Conservation (phyloP, 2,888 invertebrate species). For the Tortrix viridana region DNA sequence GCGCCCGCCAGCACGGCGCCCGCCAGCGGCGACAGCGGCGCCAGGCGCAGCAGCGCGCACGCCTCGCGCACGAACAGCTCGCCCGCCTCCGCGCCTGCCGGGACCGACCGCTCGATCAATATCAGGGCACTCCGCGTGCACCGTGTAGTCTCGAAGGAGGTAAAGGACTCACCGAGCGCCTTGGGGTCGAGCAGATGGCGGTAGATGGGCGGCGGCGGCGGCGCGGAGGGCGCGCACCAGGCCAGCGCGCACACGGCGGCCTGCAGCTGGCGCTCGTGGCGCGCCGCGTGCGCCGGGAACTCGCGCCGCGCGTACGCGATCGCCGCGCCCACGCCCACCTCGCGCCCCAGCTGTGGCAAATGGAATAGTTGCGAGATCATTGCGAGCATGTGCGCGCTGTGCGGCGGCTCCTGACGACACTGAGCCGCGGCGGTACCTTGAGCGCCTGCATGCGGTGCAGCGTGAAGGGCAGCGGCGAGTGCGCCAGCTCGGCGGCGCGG, state of each 20-base stretch:
- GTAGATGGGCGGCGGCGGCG: conserved; percentile 64
- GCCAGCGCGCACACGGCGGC: conserved; percentile 77
- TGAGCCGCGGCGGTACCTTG: conserved; percentile 54
- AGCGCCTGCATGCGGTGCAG: conserved; percentile 76
- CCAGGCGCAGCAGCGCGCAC: conserved; percentile 94
- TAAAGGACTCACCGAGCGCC: conserved; percentile 63
- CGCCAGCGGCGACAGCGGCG: conserved; percentile 88
- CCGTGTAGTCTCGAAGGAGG: too few relatives aligned
- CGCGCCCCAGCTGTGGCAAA: conserved; percentile 71
- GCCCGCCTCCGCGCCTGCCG: conserved; percentile 88
- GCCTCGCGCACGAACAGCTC: conserved; percentile 97
- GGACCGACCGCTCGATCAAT: too few relatives aligned
- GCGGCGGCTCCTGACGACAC: too few relatives aligned
- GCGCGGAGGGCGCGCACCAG: conserved; percentile 68
- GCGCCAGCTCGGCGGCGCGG: conserved; percentile 89
- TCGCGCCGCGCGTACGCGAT: conserved; percentile 93
- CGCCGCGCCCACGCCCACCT: conserved; percentile 89
- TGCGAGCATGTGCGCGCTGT: too few relatives aligned
- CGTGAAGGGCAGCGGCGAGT: conserved; percentile 77
- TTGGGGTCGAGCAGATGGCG: conserved; percentile 63
- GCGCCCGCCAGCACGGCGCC: conserved; percentile 97
- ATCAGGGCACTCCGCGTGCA: too few relatives aligned
- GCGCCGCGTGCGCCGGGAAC: conserved; percentile 87
- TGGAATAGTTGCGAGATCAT: too few relatives aligned
- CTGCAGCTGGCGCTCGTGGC: conserved; percentile 76